A percentile compares a stretch with the other conserved stretches of the same genome.
These are phyloP conservation scores for Saccostrea glomerata DNA, from an alignment of 1,140 invertebrate species.

Conservation along the genomic window DNA sequence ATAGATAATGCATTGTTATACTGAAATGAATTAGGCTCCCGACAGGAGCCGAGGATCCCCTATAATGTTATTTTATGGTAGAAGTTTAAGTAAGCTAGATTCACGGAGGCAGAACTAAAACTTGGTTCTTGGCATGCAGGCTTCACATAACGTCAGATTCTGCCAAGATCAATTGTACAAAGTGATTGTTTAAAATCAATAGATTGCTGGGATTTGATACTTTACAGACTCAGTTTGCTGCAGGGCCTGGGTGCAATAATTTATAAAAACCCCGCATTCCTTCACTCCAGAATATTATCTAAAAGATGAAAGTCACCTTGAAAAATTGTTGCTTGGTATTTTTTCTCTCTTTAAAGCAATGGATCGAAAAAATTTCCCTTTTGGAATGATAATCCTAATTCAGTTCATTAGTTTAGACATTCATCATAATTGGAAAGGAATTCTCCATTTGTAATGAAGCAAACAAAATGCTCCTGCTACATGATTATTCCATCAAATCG, in stretches of 20 bases:
- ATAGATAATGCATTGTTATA: not conserved
- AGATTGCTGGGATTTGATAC: not conserved
- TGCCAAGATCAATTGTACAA: not conserved
- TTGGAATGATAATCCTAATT: constrained; percentile 16
- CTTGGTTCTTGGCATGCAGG: not conserved
- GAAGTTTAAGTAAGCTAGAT: not conserved
- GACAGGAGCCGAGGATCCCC: not conserved
- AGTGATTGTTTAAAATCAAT: constrained; percentile 25
- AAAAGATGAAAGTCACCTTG: constrained; percentile 13
- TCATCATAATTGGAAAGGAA: constrained; percentile 14
- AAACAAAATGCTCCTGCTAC: constrained; percentile 19
- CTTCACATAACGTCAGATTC: not conserved
- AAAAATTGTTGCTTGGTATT: not conserved
- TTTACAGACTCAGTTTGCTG: not conserved
- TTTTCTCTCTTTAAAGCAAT: not conserved
- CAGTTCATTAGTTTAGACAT: constrained; percentile 8
- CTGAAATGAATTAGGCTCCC: constrained; percentile 25
- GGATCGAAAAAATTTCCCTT: not conserved
- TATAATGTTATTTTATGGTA: not conserved
- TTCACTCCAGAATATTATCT: not conserved
- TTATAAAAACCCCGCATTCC: not conserved
- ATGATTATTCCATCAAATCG: constrained; percentile 26
- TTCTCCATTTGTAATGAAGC: constrained; percentile 19
- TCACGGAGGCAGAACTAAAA: not conserved
- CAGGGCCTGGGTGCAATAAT: not conserved